Conservation (phyloP, 2,888 invertebrate species). For the Acanthoscelides obtectus region DNA sequence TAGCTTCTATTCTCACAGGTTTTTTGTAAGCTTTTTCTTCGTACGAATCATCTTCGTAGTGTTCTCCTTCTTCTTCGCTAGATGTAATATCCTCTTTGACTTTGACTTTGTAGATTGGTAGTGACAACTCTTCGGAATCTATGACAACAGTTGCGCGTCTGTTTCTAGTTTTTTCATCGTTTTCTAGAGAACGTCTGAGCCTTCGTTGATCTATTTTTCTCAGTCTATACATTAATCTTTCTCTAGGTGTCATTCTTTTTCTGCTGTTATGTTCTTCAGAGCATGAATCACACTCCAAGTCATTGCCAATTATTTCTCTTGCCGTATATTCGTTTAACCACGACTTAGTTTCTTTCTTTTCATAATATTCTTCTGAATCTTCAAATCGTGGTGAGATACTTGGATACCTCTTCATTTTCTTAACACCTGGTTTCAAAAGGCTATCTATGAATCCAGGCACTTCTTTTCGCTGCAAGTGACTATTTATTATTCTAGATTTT, state of each 20-base stretch:
- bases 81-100: constrained; percentile 10
- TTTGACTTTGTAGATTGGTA: constrained; percentile 21
- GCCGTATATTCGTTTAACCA: constrained; percentile 14
- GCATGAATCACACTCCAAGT: background rate
- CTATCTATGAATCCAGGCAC: constrained; percentile 4
- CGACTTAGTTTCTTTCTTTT: background rate
- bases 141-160: constrained; percentile 15
- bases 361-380: background rate
- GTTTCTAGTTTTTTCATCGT: background rate
- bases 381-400: background rate
- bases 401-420: constrained; percentile 1
- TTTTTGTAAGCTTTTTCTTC: constrained; percentile 1
- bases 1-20: constrained; percentile 9
- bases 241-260: constrained; percentile 10
- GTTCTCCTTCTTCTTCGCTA: constrained; percentile 1
- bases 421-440: background rate
- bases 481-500: background rate
- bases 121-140: constrained; percentile 16
- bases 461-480: background rate
- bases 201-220: constrained; percentile 24
- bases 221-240: constrained; percentile 24
- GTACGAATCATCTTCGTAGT: constrained; percentile 8
- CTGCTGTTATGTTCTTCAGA: background rate
- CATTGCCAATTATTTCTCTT: constrained; percentile 7
- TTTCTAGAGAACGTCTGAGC: background rate